Evolutionary conservation across 2,797 vertebrate species (phyloP).

Genomic region (Leuciscus waleckii): DNA sequence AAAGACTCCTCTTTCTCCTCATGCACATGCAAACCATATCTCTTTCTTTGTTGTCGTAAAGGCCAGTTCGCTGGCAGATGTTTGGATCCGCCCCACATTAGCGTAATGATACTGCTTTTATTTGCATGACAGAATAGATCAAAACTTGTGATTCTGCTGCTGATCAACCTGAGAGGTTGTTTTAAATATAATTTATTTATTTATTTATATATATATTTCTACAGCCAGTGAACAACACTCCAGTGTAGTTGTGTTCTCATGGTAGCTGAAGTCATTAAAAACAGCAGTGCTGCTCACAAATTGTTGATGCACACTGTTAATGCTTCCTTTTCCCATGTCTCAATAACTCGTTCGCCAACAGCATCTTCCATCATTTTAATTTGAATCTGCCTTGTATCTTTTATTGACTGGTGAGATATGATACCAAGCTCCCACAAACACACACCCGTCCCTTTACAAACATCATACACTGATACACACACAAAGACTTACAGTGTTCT

Average conservation of each 20-base stretch:
- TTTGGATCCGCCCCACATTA: constrained; percentile 38
- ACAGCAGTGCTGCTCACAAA: background rate
- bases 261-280: constrained; percentile 5
- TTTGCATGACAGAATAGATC: constrained; percentile 27
- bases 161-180: background rate
- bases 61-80: constrained; percentile 25
- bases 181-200: background rate
- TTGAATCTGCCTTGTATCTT: constrained; percentile 62
- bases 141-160: constrained; percentile 3
- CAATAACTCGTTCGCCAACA: constrained; percentile 59
- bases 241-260: background rate
- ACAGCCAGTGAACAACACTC: background rate
- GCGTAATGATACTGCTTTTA: constrained; percentile 38
- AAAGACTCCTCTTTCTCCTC: constrained; percentile 43
- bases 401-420: constrained; percentile 64
- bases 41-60: constrained; percentile 26
- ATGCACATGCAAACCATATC: constrained; percentile 19
- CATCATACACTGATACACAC: constrained; percentile 19
- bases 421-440: constrained; percentile 14
- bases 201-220: background rate
- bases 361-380: constrained; percentile 66
- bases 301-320: constrained; percentile 11
- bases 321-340: constrained; percentile 63
- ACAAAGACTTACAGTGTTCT: constrained; percentile 26
- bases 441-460: background rate